These are phyloP conservation scores for Galaxias olidus DNA, from an alignment of 2,797 vertebrate species.

Conservation along the genomic window DNA sequence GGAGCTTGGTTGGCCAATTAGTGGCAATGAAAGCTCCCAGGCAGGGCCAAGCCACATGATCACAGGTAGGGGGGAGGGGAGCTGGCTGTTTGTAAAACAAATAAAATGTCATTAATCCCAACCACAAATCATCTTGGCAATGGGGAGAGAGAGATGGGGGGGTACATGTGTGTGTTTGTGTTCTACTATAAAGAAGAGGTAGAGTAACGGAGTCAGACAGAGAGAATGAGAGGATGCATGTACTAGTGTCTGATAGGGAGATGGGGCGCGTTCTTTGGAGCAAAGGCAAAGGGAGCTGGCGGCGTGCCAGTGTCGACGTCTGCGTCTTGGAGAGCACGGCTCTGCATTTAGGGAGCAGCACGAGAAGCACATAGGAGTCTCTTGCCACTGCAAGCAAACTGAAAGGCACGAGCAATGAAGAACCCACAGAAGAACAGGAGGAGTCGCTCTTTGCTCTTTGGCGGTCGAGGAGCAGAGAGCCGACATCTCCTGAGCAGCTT, in stretches of 20 bases:
- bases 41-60: conserved; percentile 29
- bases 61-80: conserved; percentile 46
- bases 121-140: too few species aligned
- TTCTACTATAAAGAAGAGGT: background rate
- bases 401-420: conserved; percentile 35
- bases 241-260: background rate
- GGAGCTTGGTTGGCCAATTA: conserved; percentile 56
- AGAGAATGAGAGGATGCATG: background rate
- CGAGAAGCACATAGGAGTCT: background rate
- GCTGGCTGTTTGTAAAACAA: conserved; percentile 14
- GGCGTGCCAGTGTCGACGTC: background rate
- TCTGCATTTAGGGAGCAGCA: background rate
- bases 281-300: conserved; percentile 18
- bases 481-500: conserved; percentile 53
- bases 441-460: conserved; percentile 23
- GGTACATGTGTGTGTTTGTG: too few species aligned
- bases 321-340: background rate
- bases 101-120: conserved; percentile 39
- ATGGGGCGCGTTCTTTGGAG: conserved; percentile 32
- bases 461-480: conserved; percentile 53
- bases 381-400: conserved; percentile 5
- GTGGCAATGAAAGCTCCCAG: conserved; percentile 58
- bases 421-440: background rate
- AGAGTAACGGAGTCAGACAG: conserved; percentile 29
- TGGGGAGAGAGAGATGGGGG: too few species aligned